phyloP scores from a whole-genome alignment of 35 echinoderm and acorn worm genomes.

The Holothuria glaberrima region DNA sequence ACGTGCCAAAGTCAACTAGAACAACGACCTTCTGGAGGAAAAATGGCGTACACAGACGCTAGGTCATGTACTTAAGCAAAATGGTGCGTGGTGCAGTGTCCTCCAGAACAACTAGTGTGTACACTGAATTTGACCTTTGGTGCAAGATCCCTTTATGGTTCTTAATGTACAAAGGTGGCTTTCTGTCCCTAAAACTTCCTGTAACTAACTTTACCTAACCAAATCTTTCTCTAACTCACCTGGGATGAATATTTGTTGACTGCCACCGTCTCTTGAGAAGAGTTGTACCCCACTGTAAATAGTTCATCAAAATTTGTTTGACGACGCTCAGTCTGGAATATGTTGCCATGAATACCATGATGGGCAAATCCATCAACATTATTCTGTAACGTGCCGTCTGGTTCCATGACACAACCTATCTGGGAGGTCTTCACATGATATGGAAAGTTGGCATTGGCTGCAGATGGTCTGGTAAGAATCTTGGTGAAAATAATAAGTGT shows the following conservation, averaged over 20 bases:
- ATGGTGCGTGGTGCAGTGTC: too few species aligned
- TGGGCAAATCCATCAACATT: conserved; percentile 81
- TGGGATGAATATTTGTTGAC: not conserved
- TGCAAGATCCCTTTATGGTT: too few species aligned
- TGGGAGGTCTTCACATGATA: conserved; percentile 92
- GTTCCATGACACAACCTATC: conserved; percentile 66
- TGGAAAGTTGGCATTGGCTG: conserved; percentile 89
- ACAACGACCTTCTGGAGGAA: too few species aligned
- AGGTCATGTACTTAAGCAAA: too few species aligned
- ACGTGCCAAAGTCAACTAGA: too few species aligned
- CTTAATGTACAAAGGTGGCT: too few species aligned
- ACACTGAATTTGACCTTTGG: too few species aligned
- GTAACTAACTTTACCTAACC: not conserved
- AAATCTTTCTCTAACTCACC: not conserved
- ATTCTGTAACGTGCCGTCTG: conserved; percentile 60
- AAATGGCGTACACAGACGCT: too few species aligned
- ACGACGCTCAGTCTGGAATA: conserved; percentile 27
- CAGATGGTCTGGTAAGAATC: conserved; percentile 86
- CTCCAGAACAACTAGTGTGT: too few species aligned
- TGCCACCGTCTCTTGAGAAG: not conserved
- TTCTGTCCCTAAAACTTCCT: not conserved
- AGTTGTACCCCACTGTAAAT: conserved; percentile 63
- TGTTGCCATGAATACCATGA: conserved; percentile 62
- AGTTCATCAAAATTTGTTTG: conserved; percentile 79
- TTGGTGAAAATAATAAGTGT: not conserved